A percentile compares a stretch with the other conserved stretches of the same genome.
Conservation (phyloP, 2,113 vertebrate species). For the Lethenteron camtschaticum region DNA sequence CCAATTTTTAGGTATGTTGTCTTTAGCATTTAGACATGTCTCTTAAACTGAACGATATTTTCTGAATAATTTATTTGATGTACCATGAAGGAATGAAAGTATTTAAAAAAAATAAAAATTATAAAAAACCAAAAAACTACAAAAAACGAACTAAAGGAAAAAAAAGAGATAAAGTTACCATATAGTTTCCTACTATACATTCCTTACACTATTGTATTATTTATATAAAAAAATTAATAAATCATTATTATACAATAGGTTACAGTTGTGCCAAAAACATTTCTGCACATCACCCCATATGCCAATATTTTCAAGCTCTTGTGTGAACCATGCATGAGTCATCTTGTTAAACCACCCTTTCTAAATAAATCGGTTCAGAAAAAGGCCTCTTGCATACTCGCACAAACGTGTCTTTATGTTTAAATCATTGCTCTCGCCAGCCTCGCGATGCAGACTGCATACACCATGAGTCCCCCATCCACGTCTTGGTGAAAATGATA, state of each 20-base stretch:
- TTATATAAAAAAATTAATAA: background rate
- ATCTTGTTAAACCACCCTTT: constrained; percentile 5
- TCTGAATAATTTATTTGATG: constrained; percentile 1
- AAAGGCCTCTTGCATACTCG: no score
- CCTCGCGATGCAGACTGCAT: no score
- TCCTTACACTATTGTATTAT: constrained; percentile 5
- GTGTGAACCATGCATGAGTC: constrained; percentile 4
- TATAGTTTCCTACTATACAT: constrained; percentile 6
- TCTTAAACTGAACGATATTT: background rate
- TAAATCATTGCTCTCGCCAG: no score
- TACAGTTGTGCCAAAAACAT: constrained; percentile 4
- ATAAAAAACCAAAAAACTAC: no score
- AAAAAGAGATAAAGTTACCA: constrained; percentile 1
- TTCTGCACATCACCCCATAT: constrained; percentile 4
- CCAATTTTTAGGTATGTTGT: constrained; percentile 3
- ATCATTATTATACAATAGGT: constrained; percentile 2
- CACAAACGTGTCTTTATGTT: no score
- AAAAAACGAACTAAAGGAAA: no score
- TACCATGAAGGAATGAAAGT: constrained; percentile 3
- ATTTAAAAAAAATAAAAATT: no score
- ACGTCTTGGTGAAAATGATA: no score
- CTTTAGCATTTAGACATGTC: background rate
- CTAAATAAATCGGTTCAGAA: background rate
- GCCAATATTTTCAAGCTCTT: constrained; percentile 3
- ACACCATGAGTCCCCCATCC: no score